phyloP scores from a whole-genome alignment of 2,113 vertebrate species.

The Actenoides hombroni region DNA sequence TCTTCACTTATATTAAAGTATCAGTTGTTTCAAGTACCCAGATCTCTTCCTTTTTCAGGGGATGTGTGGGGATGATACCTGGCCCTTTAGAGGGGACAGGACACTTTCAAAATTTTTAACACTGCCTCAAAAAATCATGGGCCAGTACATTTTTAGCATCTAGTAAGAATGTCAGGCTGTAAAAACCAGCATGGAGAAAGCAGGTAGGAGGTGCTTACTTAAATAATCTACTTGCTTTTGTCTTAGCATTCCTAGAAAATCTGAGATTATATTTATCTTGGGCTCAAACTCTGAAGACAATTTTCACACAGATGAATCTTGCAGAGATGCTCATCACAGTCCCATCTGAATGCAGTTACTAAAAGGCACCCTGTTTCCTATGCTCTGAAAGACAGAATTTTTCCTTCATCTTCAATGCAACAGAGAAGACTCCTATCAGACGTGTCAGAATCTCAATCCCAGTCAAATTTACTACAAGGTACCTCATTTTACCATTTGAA shows the following conservation, averaged over 20 bases:
- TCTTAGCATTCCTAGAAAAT: background rate
- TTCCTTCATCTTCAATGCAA: background rate
- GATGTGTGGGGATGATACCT: background rate
- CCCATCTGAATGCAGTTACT: background rate
- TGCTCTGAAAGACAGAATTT: background rate
- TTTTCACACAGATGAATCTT: background rate
- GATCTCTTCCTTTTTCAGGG: background rate
- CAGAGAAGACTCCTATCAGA: background rate
- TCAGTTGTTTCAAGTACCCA: background rate
- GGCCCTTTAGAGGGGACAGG: background rate
- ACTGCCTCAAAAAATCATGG: background rate
- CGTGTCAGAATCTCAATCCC: background rate
- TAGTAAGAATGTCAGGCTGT: background rate
- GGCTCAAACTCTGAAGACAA: background rate
- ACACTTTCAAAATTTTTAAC: background rate
- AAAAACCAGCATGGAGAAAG: background rate
- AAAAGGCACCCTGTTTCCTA: background rate
- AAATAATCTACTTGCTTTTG: background rate
- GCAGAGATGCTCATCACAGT: background rate
- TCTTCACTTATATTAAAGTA: slow-evolving; percentile 9
- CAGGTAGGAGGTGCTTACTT: background rate
- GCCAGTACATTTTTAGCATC: background rate
- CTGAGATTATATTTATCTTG: background rate
- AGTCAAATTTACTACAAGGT: background rate
- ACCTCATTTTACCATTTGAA: background rate